Percentiles rank a stretch among this genome's conserved stretches.
These are phyloP conservation scores for Tupaia chinensis DNA, from an alignment of 2,113 vertebrate species.

Conservation along the genomic window DNA sequence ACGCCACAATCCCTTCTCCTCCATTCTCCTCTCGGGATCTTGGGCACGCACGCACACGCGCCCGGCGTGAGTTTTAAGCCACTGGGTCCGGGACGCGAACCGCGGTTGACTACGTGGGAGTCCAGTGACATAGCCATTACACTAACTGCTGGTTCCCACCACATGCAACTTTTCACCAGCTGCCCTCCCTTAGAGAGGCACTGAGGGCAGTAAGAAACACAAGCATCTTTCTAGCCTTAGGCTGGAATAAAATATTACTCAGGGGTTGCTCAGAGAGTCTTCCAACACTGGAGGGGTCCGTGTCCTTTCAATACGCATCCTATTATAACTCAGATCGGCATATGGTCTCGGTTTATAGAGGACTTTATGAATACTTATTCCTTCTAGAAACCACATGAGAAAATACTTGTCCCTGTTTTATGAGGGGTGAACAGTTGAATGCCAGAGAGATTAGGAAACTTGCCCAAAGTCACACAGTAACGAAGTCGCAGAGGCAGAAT, in stretches of 20 bases:
- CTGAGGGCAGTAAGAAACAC: conserved; percentile 5
- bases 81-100: too few relatives aligned
- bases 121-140: too few relatives aligned
- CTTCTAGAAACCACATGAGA: conserved; percentile 70
- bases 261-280: neutral
- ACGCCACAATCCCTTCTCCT: too few relatives aligned
- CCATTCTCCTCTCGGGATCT: too few relatives aligned
- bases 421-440: conserved; percentile 58
- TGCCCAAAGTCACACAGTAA: neutral
- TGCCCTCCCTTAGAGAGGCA: neutral
- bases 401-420: conserved; percentile 64
- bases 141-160: neutral
- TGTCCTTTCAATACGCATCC: conserved; percentile 13
- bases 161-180: neutral
- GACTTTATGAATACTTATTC: conserved; percentile 48
- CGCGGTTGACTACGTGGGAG: too few relatives aligned
- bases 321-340: conserved; percentile 15
- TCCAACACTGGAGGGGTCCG: neutral
- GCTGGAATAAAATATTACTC: neutral
- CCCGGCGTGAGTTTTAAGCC: too few relatives aligned
- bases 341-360: conserved; percentile 58
- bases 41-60: too few relatives aligned
- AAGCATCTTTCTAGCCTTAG: conserved; percentile 12
- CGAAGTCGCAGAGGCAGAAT: neutral
- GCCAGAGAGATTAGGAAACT: neutral